phyloP scores from a whole-genome alignment of 2,113 vertebrate species.

The Ceyx melanurus region DNA sequence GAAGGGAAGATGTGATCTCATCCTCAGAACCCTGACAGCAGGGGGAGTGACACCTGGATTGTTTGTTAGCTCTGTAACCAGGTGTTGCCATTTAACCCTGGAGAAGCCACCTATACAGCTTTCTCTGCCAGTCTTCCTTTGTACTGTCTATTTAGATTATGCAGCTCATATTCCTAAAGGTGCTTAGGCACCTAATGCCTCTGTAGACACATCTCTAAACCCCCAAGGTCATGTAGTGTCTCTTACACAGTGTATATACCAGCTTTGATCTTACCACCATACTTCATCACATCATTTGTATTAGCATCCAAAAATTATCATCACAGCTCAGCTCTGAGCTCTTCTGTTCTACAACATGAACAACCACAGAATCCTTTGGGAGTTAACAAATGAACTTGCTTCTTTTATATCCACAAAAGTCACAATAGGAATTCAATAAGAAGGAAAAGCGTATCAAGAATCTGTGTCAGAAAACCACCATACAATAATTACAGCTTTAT shows the following conservation, averaged over 20 bases:
- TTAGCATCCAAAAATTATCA: not conserved
- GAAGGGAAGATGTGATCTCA: not conserved
- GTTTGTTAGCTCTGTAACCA: not conserved
- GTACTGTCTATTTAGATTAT: not conserved
- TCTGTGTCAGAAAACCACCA: not conserved
- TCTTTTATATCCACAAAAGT: not conserved
- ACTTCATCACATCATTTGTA: not conserved
- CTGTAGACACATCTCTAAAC: not conserved
- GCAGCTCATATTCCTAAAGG: not conserved
- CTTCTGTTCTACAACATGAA: not conserved
- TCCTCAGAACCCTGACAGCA: not conserved
- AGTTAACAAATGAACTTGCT: not conserved
- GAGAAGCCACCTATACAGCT: not conserved
- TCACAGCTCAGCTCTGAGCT: not conserved
- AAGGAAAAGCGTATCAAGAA: not conserved
- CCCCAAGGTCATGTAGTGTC: not conserved
- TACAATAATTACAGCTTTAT: not conserved
- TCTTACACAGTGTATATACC: not conserved
- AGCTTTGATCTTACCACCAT: not conserved
- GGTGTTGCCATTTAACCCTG: accelerated
- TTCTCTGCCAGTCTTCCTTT: not conserved
- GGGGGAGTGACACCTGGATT: accelerated
- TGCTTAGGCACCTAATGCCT: not conserved
- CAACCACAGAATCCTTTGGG: not conserved
- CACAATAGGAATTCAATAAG: not conserved